phyloP scores from a whole-genome alignment of 2,888 invertebrate genomes.

The Synergus japonicus region DNA sequence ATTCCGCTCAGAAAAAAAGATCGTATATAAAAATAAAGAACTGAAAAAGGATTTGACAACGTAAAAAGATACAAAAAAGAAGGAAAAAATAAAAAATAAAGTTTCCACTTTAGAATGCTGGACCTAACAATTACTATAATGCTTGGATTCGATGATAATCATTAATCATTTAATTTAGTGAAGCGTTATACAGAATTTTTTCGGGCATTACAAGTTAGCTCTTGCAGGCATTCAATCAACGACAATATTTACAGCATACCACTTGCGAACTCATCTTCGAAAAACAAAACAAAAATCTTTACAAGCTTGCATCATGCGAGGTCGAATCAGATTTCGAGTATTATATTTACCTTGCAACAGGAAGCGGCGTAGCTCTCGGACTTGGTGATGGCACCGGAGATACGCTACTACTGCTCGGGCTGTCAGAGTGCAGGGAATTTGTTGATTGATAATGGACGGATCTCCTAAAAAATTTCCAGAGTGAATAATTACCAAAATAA shows the following conservation, averaged over 20 bases:
- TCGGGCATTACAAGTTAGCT: neutral
- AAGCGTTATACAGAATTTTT: neutral
- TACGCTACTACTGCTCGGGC: slow-evolving; percentile 89
- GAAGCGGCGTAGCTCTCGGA: slow-evolving; percentile 85
- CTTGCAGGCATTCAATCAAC: slow-evolving; percentile 9
- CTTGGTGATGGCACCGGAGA: slow-evolving; percentile 90
- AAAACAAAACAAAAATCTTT: neutral
- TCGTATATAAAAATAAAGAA: neutral
- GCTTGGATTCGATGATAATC: neutral
- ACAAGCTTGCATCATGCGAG: slow-evolving; percentile 29
- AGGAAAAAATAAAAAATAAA: neutral
- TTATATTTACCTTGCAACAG: slow-evolving; percentile 73
- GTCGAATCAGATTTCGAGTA: slow-evolving; percentile 4
- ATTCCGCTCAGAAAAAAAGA: neutral
- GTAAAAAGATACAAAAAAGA: neutral
- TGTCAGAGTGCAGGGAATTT: slow-evolving; percentile 89
- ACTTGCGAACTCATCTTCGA: neutral
- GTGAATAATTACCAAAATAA: neutral
- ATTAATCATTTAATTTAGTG: neutral
- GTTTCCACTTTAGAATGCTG: neutral
- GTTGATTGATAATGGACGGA: slow-evolving; percentile 91
- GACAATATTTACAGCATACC: slow-evolving; percentile 3
- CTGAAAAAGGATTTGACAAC: neutral
- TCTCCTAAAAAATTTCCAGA: slow-evolving; percentile 79
- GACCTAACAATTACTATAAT: neutral